phyloP scores from a whole-genome alignment of 92 coral and sea anemone genomes.

The Epizoanthus rinbou region DNA sequence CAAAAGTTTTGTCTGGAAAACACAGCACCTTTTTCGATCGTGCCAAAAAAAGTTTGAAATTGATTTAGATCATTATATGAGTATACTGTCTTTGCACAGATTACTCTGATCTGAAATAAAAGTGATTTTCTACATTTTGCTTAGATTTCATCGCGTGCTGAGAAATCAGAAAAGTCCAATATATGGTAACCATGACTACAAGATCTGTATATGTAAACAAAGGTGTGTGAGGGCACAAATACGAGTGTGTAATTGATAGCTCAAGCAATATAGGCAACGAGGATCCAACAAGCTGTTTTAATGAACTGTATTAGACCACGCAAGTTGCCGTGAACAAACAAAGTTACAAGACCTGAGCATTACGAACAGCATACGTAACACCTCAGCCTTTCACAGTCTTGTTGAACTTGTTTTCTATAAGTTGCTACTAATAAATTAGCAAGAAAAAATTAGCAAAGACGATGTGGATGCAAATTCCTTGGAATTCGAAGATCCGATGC shows the following conservation, averaged over 20 bases:
- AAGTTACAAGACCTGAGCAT: neutral
- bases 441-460: no score
- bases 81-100: constrained; percentile 1
- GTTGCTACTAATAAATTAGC: no score
- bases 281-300: constrained; percentile 10
- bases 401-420: neutral
- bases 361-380: neutral
- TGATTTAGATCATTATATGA: neutral
- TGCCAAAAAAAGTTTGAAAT: neutral
- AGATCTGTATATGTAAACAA: constrained; percentile 25
- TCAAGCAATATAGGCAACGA: constrained; percentile 1
- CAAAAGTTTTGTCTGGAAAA: no score
- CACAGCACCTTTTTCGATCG: neutral
- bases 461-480: no score
- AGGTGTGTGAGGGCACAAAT: constrained; percentile 26
- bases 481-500: no score
- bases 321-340: constrained; percentile 14
- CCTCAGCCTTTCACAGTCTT: neutral
- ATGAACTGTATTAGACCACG: constrained; percentile 17
- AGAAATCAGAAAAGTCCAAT: constrained; percentile 1
- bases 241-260: constrained; percentile 9
- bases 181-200: constrained; percentile 14
- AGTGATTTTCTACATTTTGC: neutral
- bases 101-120: neutral
- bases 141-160: constrained; percentile 20